Evolutionary conservation across 2,113 vertebrate genomes (phyloP), one percentile per base, ranked within the genome.

Genomic region (Varanus komodoensis): DNA sequence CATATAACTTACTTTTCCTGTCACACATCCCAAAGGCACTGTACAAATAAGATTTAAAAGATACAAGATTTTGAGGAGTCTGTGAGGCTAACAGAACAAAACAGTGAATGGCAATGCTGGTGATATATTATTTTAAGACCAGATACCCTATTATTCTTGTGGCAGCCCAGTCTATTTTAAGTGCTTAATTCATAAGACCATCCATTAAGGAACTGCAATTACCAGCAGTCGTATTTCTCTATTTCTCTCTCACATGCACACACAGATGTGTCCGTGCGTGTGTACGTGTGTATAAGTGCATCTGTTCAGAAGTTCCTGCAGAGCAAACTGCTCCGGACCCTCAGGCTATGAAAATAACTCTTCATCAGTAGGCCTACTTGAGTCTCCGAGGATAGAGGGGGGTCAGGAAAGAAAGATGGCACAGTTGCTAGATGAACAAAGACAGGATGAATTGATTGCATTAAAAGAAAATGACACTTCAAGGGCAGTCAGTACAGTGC

Each of bases 31-130:
- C 89, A 79, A 69, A 48, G 81, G 88, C 87, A 12, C 27, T 82
- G 15, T 9, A 90, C 82, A 95, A 90, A 96, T 82, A 94, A 91
- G 86, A 94, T 94, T 87, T 78, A 86, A 90, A 77, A 93, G 83
- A 92, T 83, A 90, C 89, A 87, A 87, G 6, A 73, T 64, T 92
- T 93, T 6, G 95, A 89, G 83, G 64, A 95, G 87, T 85, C 84
- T 77, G 82, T 15, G 64, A 86, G 89, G 79, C 9, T 91, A 91
- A 89, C 68, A 9, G 0, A 84, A 89, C 34, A 82, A 78, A 85
- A 69, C 19, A 2, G 48, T 44, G 25, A 85, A 75, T 64, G 48
- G 0, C 89, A 32, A 29, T 92, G 91, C 64, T 84, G 85, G 50
- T 3, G n/a, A 44, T 73, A 64, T 0, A 0, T 78, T 91, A 71